Evolutionary conservation across 2,888 invertebrate species (phyloP).

Genomic region (Dryocosmus kuriphilus): DNA sequence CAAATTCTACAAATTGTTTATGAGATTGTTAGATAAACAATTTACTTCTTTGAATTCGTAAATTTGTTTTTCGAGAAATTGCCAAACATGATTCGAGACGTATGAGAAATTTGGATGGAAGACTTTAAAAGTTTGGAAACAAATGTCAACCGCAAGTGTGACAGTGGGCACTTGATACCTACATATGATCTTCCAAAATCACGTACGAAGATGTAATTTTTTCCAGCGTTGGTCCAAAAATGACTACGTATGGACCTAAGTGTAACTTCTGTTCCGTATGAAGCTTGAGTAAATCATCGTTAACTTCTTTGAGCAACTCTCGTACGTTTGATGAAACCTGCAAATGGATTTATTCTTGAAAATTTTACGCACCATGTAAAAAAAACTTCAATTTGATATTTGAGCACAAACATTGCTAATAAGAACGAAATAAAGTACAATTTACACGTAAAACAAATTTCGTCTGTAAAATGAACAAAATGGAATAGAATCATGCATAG

Average conservation of each 20-base stretch:
- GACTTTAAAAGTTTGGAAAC: slow-evolving; percentile 44
- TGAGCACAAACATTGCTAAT: too few relatives aligned
- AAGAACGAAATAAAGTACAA: too few relatives aligned
- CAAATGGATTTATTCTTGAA: too few relatives aligned
- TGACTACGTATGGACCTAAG: slow-evolving; percentile 42
- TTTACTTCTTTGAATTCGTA: slow-evolving; percentile 37
- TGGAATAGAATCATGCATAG: too few relatives aligned
- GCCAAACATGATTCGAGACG: slow-evolving; percentile 48
- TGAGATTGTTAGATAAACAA: too few relatives aligned
- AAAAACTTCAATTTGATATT: too few relatives aligned
- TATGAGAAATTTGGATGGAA: slow-evolving; percentile 36
- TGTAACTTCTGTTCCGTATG: slow-evolving; percentile 37
- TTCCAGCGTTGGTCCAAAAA: slow-evolving; percentile 37
- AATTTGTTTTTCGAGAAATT: slow-evolving; percentile 45
- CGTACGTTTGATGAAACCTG: too few relatives aligned
- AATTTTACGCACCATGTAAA: too few relatives aligned
- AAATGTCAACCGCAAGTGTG: slow-evolving; percentile 43
- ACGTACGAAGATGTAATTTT: slow-evolving; percentile 41
- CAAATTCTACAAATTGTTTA: too few relatives aligned
- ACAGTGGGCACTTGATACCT: slow-evolving; percentile 40
- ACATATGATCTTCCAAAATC: slow-evolving; percentile 39
- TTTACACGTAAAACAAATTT: too few relatives aligned
- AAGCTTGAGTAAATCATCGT: slow-evolving; percentile 1
- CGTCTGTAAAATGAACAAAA: too few relatives aligned
- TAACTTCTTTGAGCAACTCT: neutral